Conservation (phyloP, 2,888 invertebrate species). For the Frankliniella fusca region DNA sequence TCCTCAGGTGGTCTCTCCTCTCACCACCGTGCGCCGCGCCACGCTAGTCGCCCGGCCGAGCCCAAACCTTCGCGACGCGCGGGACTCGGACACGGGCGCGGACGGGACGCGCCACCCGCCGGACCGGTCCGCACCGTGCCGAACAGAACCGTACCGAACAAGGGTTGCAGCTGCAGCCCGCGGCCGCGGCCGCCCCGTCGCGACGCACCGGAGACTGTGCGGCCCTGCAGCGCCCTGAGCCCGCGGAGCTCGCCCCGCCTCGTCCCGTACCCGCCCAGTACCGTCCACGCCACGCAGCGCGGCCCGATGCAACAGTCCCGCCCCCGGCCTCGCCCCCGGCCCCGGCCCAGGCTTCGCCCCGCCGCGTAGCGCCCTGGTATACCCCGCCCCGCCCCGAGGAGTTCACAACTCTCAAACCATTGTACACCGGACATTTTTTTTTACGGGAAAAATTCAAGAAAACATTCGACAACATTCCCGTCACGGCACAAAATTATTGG, state of each 20-base stretch:
- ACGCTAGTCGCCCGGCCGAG: neutral
- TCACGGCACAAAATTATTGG: too few species aligned
- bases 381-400: neutral
- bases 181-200: neutral
- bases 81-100: neutral
- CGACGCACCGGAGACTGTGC: neutral
- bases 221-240: neutral
- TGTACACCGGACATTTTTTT: too few species aligned
- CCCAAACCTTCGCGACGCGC: slow-evolving; percentile 11
- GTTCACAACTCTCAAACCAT: too few species aligned
- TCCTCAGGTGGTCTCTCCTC: neutral
- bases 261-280: too few species aligned
- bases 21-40: neutral
- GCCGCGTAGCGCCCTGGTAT: neutral
- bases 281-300: too few species aligned
- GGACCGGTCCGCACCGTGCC: too few species aligned
- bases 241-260: too few species aligned
- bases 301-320: too few species aligned
- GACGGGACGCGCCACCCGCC: neutral
- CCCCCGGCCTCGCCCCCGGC: too few species aligned
- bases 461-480: too few species aligned
- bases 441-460: too few species aligned
- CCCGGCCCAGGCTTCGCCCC: neutral
- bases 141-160: neutral
- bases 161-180: too few species aligned